Percentiles rank a stretch among this genome's conserved stretches.
Evolutionary conservation across 2,113 vertebrate species (phyloP).

Genomic region (Cyanoderma ruficeps): DNA sequence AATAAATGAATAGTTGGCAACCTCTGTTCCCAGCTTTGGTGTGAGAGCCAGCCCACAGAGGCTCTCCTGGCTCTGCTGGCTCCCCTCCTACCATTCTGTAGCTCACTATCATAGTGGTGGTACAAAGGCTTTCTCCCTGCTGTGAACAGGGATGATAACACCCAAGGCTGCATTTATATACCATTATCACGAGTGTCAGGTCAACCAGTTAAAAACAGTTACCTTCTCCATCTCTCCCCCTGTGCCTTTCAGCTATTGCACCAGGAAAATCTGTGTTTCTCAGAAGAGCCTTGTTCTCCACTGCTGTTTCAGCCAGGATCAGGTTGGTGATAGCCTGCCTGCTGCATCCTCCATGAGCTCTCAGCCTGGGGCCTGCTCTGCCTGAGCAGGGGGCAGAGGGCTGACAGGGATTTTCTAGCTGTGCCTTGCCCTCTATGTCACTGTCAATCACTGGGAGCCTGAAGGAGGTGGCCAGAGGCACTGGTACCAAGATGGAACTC

Average conservation of each 20-base stretch:
- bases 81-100: neutral
- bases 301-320: fast-evolving
- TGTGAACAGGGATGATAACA: neutral
- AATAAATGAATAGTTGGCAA: neutral
- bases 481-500: slow-evolving; percentile 9
- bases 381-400: neutral
- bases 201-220: neutral
- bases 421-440: neutral
- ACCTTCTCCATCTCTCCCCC: neutral
- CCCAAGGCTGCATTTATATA: neutral
- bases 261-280: neutral
- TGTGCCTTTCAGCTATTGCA: neutral
- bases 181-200: neutral
- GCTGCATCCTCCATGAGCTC: fast-evolving
- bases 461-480: neutral
- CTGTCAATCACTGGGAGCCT: neutral
- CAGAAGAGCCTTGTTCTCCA: neutral
- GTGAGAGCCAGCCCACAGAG: neutral
- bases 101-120: neutral
- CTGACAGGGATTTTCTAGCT: neutral
- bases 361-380: neutral
- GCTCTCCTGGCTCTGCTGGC: neutral
- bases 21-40: neutral
- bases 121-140: neutral
- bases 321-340: neutral